A percentile compares a stretch with the other conserved stretches of the same genome.
These are phyloP conservation scores for Podilymbus podiceps DNA, from an alignment of 2,113 vertebrate genomes.

Conservation along the genomic window DNA sequence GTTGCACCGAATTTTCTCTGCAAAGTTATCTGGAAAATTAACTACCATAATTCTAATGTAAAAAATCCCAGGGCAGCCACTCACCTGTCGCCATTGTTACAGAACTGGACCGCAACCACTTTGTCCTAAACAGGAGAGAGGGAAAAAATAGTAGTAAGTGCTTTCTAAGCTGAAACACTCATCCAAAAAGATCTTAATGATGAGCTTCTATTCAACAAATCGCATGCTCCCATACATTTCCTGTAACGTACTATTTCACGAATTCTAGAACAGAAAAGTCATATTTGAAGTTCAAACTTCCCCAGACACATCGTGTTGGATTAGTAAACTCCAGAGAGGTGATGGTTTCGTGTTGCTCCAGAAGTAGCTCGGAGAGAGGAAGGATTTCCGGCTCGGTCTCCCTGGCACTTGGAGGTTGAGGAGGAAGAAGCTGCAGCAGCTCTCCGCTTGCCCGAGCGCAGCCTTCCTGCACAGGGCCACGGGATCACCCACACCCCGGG, in stretches of 20 bases:
- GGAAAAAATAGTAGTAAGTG: neutral
- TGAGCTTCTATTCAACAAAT: neutral
- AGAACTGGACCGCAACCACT: conserved; percentile 95
- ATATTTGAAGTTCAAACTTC: neutral
- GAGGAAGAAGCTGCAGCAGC: neutral
- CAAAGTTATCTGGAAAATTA: neutral
- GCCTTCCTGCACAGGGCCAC: neutral
- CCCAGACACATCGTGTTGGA: neutral
- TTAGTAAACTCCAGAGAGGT: neutral
- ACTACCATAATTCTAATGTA: neutral
- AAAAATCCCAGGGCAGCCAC: conserved; percentile 7
- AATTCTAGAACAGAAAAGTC: neutral
- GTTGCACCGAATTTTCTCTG: neutral
- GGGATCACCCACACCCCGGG: accelerated
- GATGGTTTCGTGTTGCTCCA: neutral
- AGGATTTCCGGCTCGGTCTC: accelerated
- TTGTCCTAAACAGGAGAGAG: conserved; percentile 83
- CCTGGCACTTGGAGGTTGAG: accelerated
- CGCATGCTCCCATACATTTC: neutral
- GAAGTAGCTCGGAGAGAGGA: neutral
- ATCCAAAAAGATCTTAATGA: neutral
- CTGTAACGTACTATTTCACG: accelerated
- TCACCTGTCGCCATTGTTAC: conserved; percentile 95
- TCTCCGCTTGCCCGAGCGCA: neutral
- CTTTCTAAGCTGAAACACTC: neutral